Conservation (phyloP, 2,888 invertebrate genomes). For the Ceriagrion tenellum region DNA sequence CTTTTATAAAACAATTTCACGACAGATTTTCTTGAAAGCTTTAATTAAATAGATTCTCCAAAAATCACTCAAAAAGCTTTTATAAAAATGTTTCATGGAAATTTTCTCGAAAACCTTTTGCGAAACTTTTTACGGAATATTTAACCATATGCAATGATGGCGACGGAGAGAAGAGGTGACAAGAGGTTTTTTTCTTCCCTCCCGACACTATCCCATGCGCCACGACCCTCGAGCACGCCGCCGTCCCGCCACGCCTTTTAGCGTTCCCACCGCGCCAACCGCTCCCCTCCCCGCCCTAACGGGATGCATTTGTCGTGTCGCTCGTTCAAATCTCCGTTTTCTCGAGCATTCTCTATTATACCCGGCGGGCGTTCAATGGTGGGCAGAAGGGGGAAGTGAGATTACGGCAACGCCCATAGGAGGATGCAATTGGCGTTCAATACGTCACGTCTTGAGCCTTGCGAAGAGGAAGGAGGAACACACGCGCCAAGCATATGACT, state of each 20-base stretch:
- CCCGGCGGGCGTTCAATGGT: background rate
- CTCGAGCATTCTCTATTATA: background rate
- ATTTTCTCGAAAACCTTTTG: no score
- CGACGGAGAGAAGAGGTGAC: background rate
- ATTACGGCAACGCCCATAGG: slow-evolving; percentile 24
- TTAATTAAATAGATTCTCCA: no score
- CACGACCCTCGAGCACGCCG: background rate
- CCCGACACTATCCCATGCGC: background rate
- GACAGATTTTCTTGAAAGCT: no score
- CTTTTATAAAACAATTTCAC: no score
- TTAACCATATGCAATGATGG: background rate
- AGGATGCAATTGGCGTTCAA: background rate
- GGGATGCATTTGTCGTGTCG: slow-evolving; percentile 31
- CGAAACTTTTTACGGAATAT: no score
- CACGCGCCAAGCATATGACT: background rate
- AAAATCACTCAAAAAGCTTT: no score
- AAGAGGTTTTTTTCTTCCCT: background rate
- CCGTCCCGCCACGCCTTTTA: background rate
- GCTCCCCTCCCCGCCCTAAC: background rate
- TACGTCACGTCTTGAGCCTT: background rate
- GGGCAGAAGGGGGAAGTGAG: background rate
- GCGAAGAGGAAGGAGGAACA: background rate
- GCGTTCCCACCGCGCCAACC: background rate
- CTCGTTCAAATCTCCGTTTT: background rate
- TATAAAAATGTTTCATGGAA: no score